Conservation (phyloP, 2,797 vertebrate genomes). For the Xerus rutilus region DNA sequence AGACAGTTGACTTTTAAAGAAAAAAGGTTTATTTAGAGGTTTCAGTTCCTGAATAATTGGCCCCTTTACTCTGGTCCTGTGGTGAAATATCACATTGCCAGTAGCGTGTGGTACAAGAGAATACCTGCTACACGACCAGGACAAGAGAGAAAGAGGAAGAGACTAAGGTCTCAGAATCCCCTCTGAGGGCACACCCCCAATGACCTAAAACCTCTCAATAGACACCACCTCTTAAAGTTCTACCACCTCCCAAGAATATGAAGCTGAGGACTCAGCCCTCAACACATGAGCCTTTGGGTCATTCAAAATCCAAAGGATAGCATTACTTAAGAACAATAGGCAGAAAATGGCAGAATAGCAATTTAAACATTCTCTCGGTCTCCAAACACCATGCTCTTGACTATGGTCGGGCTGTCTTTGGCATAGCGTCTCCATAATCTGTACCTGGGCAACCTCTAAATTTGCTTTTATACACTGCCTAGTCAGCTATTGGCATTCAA, state of each 20-base stretch:
- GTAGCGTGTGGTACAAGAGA: rapidly evolving
- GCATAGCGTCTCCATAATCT: background rate
- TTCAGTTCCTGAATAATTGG: background rate
- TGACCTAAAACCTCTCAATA: background rate
- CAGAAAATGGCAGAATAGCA: background rate
- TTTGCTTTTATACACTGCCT: background rate
- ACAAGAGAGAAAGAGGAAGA: background rate
- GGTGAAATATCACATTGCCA: background rate
- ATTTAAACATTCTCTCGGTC: background rate
- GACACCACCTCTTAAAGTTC: background rate
- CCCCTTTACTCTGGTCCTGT: background rate
- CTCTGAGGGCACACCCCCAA: background rate
- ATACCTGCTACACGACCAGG: too few species aligned
- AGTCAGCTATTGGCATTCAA: background rate
- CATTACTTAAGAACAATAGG: background rate
- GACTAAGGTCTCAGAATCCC: too few species aligned
- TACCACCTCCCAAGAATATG: background rate
- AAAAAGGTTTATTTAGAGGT: background rate
- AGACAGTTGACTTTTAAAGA: background rate
- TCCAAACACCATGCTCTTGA: background rate
- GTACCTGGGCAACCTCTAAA: background rate
- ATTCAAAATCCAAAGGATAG: background rate
- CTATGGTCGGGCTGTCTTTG: background rate
- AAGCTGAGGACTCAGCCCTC: background rate
- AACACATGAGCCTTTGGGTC: background rate